Conservation (phyloP, 1,140 invertebrate species). For the Calliphora vicina region DNA sequence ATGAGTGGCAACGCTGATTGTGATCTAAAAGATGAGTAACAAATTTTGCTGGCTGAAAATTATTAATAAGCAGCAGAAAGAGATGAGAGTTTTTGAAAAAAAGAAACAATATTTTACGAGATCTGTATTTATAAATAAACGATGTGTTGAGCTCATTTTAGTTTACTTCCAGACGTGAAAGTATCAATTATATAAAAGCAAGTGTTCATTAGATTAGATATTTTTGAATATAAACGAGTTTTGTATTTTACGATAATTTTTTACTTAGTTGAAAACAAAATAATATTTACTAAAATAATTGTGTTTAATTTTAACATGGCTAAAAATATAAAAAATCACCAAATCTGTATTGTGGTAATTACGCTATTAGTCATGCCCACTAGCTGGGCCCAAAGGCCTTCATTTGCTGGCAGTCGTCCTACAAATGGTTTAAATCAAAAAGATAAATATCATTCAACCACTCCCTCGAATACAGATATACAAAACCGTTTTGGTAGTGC, state of each 20-base stretch:
- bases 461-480: slow-evolving; percentile 39
- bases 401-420: slow-evolving; percentile 55
- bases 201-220: no score
- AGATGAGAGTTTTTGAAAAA: slow-evolving; percentile 1
- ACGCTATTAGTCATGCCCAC: slow-evolving; percentile 6
- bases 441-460: slow-evolving; percentile 52
- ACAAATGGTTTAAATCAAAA: slow-evolving; percentile 55
- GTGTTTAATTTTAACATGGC: not conserved
- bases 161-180: slow-evolving; percentile 22
- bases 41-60: not conserved
- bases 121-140: slow-evolving; percentile 22
- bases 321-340: not conserved
- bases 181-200: not conserved
- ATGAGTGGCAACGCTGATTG: no score
- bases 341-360: not conserved
- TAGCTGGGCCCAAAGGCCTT: slow-evolving; percentile 49
- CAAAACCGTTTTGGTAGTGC: slow-evolving; percentile 45
- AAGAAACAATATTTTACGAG: not conserved
- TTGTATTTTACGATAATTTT: not conserved
- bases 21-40: not conserved
- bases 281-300: not conserved
- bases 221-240: slow-evolving; percentile 5
- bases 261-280: not conserved
- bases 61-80: not conserved
- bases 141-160: slow-evolving; percentile 1